Percentiles rank a stretch among this genome's conserved stretches.
These are phyloP conservation scores for Pyrocoelia pectoralis DNA, from an alignment of 2,888 invertebrate genomes.

Conservation along the genomic window DNA sequence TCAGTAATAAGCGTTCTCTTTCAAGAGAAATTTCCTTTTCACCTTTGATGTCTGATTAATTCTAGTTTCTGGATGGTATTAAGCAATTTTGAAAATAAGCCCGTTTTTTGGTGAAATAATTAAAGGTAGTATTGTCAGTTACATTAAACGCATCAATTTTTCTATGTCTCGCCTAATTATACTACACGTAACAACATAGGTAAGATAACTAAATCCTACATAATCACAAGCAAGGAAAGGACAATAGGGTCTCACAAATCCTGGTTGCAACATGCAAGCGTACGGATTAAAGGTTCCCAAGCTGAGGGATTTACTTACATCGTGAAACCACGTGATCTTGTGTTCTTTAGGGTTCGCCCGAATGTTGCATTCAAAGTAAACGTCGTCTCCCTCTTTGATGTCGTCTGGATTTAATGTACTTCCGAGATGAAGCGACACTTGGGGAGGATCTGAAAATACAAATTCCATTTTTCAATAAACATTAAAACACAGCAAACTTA, in stretches of 20 bases:
- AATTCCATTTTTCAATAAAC: conserved; percentile 14
- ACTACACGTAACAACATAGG: conserved; percentile 25
- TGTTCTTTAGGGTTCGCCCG: conserved; percentile 78
- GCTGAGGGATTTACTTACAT: conserved; percentile 66
- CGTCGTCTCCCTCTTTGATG: conserved; percentile 82
- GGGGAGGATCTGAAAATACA: conserved; percentile 72
- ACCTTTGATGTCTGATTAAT: conserved; percentile 11
- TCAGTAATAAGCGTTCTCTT: conserved; percentile 16
- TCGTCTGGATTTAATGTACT: conserved; percentile 78
- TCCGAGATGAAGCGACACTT: conserved; percentile 75
- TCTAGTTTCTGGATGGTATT: not conserved
- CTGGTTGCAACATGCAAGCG: conserved; percentile 40
- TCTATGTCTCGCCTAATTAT: conserved; percentile 17
- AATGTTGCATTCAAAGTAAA: conserved; percentile 82
- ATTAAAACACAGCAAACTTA: not conserved
- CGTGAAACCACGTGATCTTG: conserved; percentile 80
- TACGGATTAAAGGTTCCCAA: conserved; percentile 35
- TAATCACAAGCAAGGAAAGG: conserved; percentile 45
- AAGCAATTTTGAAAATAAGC: not conserved
- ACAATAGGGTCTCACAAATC: conserved; percentile 41
- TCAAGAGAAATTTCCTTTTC: conserved; percentile 6
- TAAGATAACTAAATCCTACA: conserved; percentile 45
- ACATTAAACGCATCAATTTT: not conserved
- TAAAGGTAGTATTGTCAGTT: not conserved
- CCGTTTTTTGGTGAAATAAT: not conserved